Conservation (phyloP, 1,140 invertebrate species). For the Nomia melanderi region DNA sequence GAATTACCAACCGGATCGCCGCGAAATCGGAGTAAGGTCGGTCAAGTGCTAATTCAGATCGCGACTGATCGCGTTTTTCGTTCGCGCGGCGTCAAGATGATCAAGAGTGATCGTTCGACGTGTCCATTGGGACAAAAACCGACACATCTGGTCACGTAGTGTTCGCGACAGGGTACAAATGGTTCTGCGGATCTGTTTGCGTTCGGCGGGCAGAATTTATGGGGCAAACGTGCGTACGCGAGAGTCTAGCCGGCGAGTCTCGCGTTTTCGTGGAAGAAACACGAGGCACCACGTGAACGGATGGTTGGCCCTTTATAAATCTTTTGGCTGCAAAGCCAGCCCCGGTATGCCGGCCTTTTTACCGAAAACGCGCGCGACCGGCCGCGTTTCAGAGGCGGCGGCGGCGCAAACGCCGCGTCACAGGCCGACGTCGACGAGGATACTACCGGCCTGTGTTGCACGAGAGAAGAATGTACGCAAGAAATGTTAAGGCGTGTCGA, state of each 20-base stretch:
- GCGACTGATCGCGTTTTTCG: neutral
- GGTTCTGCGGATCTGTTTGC: constrained; percentile 49
- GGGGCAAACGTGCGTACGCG: constrained; percentile 40
- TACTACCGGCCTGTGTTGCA: constrained; percentile 19
- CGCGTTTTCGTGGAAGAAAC: constrained; percentile 41
- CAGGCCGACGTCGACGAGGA: neutral
- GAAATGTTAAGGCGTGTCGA: constrained; percentile 52
- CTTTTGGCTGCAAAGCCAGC: constrained; percentile 23
- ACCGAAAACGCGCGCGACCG: constrained; percentile 33
- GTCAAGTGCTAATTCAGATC: constrained; percentile 9
- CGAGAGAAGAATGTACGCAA: constrained; percentile 55
- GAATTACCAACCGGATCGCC: constrained; percentile 7
- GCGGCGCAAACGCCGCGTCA: neutral
- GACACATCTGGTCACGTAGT: constrained; percentile 40
- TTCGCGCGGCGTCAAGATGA: constrained; percentile 36
- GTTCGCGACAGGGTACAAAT: constrained; percentile 47
- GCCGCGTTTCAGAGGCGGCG: constrained; percentile 28
- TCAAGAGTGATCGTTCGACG: constrained; percentile 31
- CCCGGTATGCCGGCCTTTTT: constrained; percentile 37
- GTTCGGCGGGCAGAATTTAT: constrained; percentile 38
- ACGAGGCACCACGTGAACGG: neutral
- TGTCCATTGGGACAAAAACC: constrained; percentile 9
- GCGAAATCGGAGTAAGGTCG: constrained; percentile 28
- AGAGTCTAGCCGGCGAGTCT: constrained; percentile 36
- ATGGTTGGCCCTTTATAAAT: constrained; percentile 35